phyloP scores from a whole-genome alignment of 2,888 invertebrate genomes.

The Baronia brevicornis region DNA sequence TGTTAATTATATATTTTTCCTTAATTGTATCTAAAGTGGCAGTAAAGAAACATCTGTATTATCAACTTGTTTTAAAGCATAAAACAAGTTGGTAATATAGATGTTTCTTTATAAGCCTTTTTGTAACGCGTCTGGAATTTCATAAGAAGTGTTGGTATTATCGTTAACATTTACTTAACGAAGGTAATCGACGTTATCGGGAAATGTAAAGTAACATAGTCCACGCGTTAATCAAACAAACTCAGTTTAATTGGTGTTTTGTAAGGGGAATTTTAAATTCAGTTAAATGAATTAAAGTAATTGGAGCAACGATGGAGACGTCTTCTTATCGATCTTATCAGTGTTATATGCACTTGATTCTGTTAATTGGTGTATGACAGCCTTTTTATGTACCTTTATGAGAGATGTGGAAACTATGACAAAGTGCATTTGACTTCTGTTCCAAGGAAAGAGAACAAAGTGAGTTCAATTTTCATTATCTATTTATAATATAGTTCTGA shows the following conservation, averaged over 20 bases:
- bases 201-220: constrained; percentile 46
- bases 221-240: constrained; percentile 52
- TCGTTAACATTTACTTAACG: constrained; percentile 46
- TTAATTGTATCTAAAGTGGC: constrained; percentile 28
- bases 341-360: constrained; percentile 9
- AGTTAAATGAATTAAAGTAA: constrained; percentile 55
- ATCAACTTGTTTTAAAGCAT: constrained; percentile 40
- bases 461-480: too few relatives aligned
- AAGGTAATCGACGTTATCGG: constrained; percentile 45
- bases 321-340: constrained; percentile 43
- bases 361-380: constrained; percentile 32
- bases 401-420: too few relatives aligned
- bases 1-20: constrained; percentile 9
- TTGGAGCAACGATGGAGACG: constrained; percentile 39
- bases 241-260: constrained; percentile 51
- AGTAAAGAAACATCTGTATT: too few relatives aligned
- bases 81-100: constrained; percentile 31
- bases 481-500: too few relatives aligned
- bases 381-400: too few relatives aligned
- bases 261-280: constrained; percentile 44
- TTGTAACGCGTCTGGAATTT: constrained; percentile 23
- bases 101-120: constrained; percentile 25
- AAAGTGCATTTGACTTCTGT: too few relatives aligned
- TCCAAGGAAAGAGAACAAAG: too few relatives aligned
- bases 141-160: constrained; percentile 32